Conservation (phyloP, 2,888 invertebrate genomes). For the Brenthis daphne region DNA sequence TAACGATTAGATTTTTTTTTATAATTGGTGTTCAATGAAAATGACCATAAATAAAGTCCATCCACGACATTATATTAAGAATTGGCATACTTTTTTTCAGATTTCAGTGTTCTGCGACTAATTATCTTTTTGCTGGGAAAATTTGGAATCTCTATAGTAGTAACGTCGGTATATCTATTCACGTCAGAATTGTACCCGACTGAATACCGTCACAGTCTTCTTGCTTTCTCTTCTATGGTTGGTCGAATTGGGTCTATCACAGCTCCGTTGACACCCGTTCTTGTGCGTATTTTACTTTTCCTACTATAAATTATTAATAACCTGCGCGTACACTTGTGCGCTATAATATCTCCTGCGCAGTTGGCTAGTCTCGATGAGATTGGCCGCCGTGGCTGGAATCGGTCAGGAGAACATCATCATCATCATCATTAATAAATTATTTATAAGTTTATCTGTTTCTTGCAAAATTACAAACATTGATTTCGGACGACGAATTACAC, state of each 20-base stretch:
- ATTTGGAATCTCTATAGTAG: conserved; percentile 80
- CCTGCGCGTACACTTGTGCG: no score
- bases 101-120: conserved; percentile 17
- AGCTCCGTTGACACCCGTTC: conserved; percentile 82
- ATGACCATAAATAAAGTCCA: no score
- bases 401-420: no score
- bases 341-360: no score
- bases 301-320: not conserved
- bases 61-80: no score
- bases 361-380: no score
- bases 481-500: no score
- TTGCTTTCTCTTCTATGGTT: conserved; percentile 84
- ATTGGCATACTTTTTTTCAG: conserved; percentile 23
- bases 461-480: no score
- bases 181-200: conserved; percentile 85
- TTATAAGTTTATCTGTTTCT: not conserved
- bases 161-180: conserved; percentile 81
- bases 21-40: no score
- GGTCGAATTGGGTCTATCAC: conserved; percentile 84
- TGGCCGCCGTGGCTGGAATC: no score
- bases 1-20: no score
- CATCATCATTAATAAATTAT: no score
- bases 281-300: conserved; percentile 57
- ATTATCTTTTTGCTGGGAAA: conserved; percentile 52
- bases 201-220: conserved; percentile 80